Percentiles rank a stretch among this genome's conserved stretches.
Conservation (phyloP, 2,888 invertebrate genomes). For the Belgica antarctica region DNA sequence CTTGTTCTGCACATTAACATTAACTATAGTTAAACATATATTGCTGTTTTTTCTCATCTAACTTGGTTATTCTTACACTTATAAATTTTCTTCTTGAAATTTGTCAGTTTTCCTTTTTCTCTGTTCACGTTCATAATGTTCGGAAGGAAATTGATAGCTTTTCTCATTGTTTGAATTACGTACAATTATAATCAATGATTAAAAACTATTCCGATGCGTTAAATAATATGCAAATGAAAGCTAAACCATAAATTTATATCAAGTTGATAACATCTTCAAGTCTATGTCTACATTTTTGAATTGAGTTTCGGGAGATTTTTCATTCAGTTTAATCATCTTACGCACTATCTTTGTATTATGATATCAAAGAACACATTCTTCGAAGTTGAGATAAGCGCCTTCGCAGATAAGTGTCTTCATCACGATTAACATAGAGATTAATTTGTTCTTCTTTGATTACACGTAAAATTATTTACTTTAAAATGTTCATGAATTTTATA, state of each 20-base stretch:
- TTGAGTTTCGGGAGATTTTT: slow-evolving; percentile 11
- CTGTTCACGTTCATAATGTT: not conserved
- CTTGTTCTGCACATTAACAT: not conserved
- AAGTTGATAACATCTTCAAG: not conserved
- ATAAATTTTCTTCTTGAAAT: not conserved
- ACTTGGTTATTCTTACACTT: not conserved
- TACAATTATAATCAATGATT: slow-evolving; percentile 1
- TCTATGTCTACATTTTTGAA: not conserved
- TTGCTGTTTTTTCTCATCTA: slow-evolving; percentile 27
- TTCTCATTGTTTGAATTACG: not conserved
- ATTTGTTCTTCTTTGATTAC: not conserved
- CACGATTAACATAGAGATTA: not conserved
- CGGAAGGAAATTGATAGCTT: slow-evolving; percentile 10
- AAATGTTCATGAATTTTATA: slow-evolving; percentile 20
- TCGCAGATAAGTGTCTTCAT: not conserved
- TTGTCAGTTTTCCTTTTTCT: slow-evolving; percentile 8
- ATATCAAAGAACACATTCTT: not conserved
- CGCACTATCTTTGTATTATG: not conserved
- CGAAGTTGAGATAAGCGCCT: not conserved
- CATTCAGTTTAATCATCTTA: no score
- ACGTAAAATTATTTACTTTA: no score
- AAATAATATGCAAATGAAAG: no score
- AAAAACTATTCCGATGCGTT: no score
- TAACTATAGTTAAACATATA: slow-evolving; percentile 10
- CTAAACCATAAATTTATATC: no score